phyloP scores from a whole-genome alignment of 2,113 vertebrate genomes.

The Psammodynastes pulverulentus region DNA sequence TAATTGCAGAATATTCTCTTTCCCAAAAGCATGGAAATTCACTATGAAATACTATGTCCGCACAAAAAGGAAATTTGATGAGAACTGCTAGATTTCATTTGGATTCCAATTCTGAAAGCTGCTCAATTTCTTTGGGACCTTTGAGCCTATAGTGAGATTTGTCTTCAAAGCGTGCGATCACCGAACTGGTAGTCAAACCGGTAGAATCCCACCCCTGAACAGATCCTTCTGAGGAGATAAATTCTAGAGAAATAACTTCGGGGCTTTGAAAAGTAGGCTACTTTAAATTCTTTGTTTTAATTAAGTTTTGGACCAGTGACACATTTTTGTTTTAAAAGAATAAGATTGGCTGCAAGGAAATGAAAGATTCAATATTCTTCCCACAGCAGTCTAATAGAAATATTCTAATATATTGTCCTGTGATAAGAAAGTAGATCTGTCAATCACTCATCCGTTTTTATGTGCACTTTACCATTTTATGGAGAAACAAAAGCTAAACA shows the following conservation, averaged over 20 bases:
- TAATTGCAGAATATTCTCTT: neutral
- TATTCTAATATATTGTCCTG: neutral
- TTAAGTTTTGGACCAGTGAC: neutral
- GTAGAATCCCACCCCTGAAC: too few relatives aligned
- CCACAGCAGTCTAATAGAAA: neutral
- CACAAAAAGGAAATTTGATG: neutral
- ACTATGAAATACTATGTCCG: neutral
- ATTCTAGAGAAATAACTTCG: neutral
- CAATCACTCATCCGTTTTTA: neutral
- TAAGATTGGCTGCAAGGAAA: neutral
- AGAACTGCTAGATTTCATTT: neutral
- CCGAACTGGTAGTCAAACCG: too few relatives aligned
- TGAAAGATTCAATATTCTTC: neutral
- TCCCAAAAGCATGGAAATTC: neutral
- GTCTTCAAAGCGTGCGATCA: too few relatives aligned
- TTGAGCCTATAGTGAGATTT: neutral
- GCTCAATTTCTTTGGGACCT: neutral
- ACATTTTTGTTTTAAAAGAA: neutral
- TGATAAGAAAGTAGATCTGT: neutral
- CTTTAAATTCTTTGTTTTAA: neutral
- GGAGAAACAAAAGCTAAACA: neutral
- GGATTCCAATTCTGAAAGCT: neutral
- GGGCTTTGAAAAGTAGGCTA: neutral
- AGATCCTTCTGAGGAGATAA: neutral
- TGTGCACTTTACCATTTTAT: neutral